Base-by-base conservation (phyloP, 2,797 vertebrate genomes). In the Mus minutoides region DNA sequence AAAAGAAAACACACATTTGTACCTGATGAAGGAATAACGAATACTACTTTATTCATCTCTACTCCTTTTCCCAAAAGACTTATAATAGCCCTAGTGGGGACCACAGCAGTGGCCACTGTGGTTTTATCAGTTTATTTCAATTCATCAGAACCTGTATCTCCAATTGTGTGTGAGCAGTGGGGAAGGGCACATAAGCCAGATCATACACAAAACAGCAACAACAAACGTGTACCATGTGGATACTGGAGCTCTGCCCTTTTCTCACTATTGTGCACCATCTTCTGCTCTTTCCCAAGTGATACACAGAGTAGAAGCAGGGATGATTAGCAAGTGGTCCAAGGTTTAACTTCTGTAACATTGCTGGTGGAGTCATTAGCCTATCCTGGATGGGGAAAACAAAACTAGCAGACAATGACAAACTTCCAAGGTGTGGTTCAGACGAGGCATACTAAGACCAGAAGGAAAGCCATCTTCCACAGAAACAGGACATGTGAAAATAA, bases 401-500 rank as follows among this genome's bases (percentile, higher is more conserved):
- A 52, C 19, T 29, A 73, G 77, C 14, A 10, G 29, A 85, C 19
- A 73, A 31, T 14, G 31, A 37, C 12, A 8, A 0, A 19, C 84
- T 8, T 19, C 7, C 29, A 19, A 75, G 17, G 52, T 52, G 31
- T 62, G 29, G 60, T 73, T 85, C 90, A 88, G 93, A 54, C 11
- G 87, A 46, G 37, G n/a, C 0, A n/a, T 75, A 49, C n/a, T 52
- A 26, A 83, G 21, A 58, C 90, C 31, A 60, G 11, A 37, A 31
- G 3, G 31, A 40, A 16, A 83, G 62, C n/a, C 37, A 31, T 24
- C 4, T 56, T 85, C 34, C 62, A 71, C 1, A 90, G 52, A 91
- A 95, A 67, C 19, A 60, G 40, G 40, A 69, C 31, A 40, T 90
- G 69, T 69, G 73, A 89, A 89, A 92, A 37, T 16, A 64, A 90